A percentile compares a stretch with the other conserved stretches of the same genome.
These are phyloP conservation scores for Drosophila eohydei DNA, from an alignment of 2,888 invertebrate genomes.

Conservation along the genomic window DNA sequence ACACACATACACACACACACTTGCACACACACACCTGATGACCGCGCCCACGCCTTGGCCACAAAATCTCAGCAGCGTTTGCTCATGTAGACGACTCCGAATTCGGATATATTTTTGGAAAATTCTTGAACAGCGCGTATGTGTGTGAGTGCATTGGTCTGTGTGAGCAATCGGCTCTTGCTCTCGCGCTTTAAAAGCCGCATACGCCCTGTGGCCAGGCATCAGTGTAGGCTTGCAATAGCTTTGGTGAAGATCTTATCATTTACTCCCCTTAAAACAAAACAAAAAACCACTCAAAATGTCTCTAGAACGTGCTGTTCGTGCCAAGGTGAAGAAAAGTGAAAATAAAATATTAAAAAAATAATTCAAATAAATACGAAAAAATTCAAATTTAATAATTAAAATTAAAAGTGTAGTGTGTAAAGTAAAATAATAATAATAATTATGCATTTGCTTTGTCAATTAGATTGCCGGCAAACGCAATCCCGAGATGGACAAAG, in stretches of 20 bases:
- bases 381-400: neutral
- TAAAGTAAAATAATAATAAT: neutral
- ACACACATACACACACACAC: neutral
- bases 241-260: conserved; percentile 78
- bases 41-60: conserved; percentile 68
- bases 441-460: conserved; percentile 14
- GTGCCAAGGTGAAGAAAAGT: conserved; percentile 90
- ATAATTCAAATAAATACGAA: too few relatives aligned
- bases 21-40: conserved; percentile 18
- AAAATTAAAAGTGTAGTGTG: conserved; percentile 29
- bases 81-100: conserved; percentile 70
- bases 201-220: conserved; percentile 72
- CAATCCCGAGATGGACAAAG: conserved; percentile 91
- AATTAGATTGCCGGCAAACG: conserved; percentile 93
- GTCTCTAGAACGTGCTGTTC: conserved; percentile 97
- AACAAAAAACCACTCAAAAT: conserved; percentile 85
- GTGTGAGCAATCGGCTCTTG: conserved; percentile 29
- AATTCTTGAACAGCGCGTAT: conserved; percentile 65
- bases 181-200: conserved; percentile 83
- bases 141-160: neutral
- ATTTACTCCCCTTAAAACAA: conserved; percentile 55
- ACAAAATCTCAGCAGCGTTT: conserved; percentile 40
- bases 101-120: conserved; percentile 83
- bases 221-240: conserved; percentile 83
- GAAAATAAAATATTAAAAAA: conserved; percentile 10